Percentiles rank a stretch among this genome's conserved stretches.
phyloP scores from a whole-genome alignment of 2,797 vertebrate genomes.

The Diceros bicornis region DNA sequence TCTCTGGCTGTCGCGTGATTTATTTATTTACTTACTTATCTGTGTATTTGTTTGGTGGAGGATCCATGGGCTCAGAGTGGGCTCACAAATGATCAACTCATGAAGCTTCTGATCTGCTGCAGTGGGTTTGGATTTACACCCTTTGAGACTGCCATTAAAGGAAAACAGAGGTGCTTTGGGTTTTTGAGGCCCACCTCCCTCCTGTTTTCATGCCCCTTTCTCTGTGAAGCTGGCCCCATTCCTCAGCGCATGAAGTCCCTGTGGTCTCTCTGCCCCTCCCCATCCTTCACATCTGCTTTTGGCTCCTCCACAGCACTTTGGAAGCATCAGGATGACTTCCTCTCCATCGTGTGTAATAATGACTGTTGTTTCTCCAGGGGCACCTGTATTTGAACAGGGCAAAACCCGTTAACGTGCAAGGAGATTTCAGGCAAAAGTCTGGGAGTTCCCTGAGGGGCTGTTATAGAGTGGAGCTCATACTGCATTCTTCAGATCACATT shows the following conservation, averaged over 20 bases:
- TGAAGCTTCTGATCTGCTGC: background rate
- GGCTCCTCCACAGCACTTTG: background rate
- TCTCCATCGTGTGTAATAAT: background rate
- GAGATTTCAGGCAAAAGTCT: background rate
- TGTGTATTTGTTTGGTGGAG: background rate
- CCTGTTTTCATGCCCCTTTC: background rate
- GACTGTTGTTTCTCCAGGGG: background rate
- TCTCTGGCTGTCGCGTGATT: fast-evolving
- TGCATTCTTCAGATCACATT: background rate
- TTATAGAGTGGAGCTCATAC: background rate
- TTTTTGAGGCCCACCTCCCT: background rate
- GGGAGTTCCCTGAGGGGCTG: background rate
- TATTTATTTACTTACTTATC: background rate
- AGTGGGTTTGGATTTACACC: background rate
- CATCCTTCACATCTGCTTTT: background rate
- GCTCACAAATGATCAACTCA: background rate
- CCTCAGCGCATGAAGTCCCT: fast-evolving
- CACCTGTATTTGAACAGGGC: background rate
- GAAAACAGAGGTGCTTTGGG: background rate
- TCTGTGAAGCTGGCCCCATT: background rate
- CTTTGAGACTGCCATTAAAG: background rate
- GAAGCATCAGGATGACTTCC: background rate
- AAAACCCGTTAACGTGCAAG: background rate
- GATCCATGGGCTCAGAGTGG: background rate
- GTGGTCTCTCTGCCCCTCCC: background rate